phyloP scores from a whole-genome alignment of 2,797 vertebrate species.

The Mionectes olivaceus region DNA sequence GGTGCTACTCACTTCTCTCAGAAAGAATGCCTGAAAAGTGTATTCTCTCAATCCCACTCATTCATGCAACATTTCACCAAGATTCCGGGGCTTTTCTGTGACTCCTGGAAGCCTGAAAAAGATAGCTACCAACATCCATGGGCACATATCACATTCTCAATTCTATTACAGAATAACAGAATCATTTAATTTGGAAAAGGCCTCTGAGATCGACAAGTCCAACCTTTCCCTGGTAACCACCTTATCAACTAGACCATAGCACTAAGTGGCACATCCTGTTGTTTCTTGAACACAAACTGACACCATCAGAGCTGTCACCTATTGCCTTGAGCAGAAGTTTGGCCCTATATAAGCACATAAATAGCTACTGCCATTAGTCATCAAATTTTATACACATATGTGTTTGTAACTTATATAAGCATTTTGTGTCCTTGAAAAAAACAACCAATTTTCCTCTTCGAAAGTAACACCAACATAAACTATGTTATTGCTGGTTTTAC shows the following conservation, averaged over 20 bases:
- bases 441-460: background rate
- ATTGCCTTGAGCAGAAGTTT: background rate
- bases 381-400: background rate
- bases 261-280: background rate
- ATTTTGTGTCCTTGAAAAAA: background rate
- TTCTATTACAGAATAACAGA: background rate
- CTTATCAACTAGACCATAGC: too few relatives aligned
- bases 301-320: background rate
- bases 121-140: background rate
- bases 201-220: background rate
- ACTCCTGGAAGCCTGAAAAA: background rate
- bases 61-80: accelerated
- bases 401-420: background rate
- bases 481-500: background rate
- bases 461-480: background rate
- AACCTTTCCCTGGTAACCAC: background rate
- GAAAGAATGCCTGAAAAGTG: background rate
- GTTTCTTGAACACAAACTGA: background rate
- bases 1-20: background rate
- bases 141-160: background rate
- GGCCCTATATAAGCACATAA: background rate
- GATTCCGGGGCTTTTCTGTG: background rate
- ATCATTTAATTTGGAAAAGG: background rate
- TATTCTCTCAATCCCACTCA: background rate
- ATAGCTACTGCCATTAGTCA: background rate